Evolutionary conservation across 2,888 invertebrate species (phyloP), one percentile per base, ranked within the genome.

Genomic region (Mimas tiliae): DNA sequence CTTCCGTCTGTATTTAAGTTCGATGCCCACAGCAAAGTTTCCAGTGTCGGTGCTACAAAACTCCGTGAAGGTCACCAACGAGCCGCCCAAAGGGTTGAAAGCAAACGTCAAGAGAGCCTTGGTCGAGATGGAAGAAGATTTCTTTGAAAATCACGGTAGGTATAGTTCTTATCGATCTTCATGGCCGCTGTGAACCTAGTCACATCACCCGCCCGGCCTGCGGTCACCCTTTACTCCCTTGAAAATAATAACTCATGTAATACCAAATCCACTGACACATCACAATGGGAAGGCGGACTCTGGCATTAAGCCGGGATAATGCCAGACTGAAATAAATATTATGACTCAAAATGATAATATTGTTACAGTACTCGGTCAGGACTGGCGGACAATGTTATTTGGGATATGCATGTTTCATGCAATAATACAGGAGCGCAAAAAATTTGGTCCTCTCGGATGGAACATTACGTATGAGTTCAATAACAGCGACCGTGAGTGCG

Each of bases 401-500:
- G 97, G 97, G 0, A 86, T 97, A 53, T 98, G 98, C 83, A 97
- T 98, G 95, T 99, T 99, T 86, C 98, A 99, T 87, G 98, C 97
- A 0, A 95, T 98, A 34, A 95, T 98, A n/a, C 97, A 98, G 84
- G 98, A 98, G 84, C 94, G 99, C 53, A 96, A 97, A 74, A 98
- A 98, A 83, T 98, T 98, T 84, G 98, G 98, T 0, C 97, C 98
- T 0, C 85, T 95, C 0, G 98, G 98, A 0, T 98, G 98, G 98
- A 98, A 98, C 85, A 98, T 98, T 69, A 95, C 96, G 0, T 99
- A 99, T 80, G 98, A 98, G 82, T 99, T 98, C 85, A 98, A 97
- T 84, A 98, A 98, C 82, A 98, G 97, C 76, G 98, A 99, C 86
- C 95, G 98, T 50, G 96, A 98, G 74, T 98, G 98, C 83, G 98